A percentile compares a stretch with the other conserved stretches of the same genome.
Evolutionary conservation across 2,888 invertebrate genomes (phyloP).

Genomic region (Ditylenchus weischeri): DNA sequence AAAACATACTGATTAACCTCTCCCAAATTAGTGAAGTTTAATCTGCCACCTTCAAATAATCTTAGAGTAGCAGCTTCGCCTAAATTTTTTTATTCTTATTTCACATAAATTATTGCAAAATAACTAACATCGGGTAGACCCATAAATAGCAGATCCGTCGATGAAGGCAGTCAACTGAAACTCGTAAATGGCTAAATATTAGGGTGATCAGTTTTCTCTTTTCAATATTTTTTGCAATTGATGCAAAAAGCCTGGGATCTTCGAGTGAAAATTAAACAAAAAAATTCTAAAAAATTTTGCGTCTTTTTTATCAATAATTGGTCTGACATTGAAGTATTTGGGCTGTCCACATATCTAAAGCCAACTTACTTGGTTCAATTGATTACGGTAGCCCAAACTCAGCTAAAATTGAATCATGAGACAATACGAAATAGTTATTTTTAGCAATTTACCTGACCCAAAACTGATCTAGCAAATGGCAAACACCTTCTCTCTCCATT

Average conservation of each 20-base stretch:
- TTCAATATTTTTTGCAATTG: no score
- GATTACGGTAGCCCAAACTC: slow-evolving; percentile 73
- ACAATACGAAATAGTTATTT: no score
- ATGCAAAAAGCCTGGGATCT: no score
- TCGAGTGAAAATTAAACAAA: no score
- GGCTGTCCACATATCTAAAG: background rate
- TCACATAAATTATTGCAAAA: no score
- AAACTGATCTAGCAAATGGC: slow-evolving; percentile 78
- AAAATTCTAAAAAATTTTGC: no score
- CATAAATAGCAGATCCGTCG: slow-evolving; percentile 56
- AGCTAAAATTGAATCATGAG: slow-evolving; percentile 60
- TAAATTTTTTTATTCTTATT: no score
- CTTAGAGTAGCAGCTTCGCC: slow-evolving; percentile 45
- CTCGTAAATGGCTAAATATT: no score
- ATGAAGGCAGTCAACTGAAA: slow-evolving; percentile 70
- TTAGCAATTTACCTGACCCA: slow-evolving; percentile 68
- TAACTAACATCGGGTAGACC: slow-evolving; percentile 42
- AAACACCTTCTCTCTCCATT: slow-evolving; percentile 71
- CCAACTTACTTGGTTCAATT: slow-evolving; percentile 60
- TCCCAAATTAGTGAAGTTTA: slow-evolving; percentile 46
- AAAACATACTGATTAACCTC: slow-evolving; percentile 24
- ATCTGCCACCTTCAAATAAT: slow-evolving; percentile 46
- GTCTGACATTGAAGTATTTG: background rate
- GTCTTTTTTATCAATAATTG: no score
- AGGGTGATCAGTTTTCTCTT: no score